Percentiles rank a stretch among this genome's conserved stretches.
Evolutionary conservation across 2,888 invertebrate genomes (phyloP).

Genomic region (Tipula helvola): DNA sequence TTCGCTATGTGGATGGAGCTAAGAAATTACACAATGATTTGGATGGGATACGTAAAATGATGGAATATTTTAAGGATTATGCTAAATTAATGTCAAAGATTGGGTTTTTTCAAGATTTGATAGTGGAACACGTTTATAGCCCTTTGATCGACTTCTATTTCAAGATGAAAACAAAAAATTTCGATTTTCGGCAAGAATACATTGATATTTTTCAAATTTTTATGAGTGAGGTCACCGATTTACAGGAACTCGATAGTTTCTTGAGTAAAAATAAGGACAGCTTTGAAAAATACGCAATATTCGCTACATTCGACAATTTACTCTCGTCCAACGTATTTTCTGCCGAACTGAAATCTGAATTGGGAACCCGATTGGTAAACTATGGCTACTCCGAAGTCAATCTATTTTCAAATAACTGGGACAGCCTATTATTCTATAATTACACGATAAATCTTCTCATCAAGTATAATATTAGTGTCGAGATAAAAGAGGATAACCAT

Average conservation of each 20-base stretch:
- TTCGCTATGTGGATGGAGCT: not conserved
- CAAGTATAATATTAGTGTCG: not conserved
- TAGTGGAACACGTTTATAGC: not conserved
- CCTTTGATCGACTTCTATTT: not conserved
- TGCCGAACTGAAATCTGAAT: not conserved
- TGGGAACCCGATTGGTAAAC: not conserved
- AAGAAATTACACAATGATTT: not conserved
- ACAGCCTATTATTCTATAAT: not conserved
- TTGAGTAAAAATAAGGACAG: not conserved
- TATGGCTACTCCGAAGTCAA: not conserved
- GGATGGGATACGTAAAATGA: not conserved
- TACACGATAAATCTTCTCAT: not conserved
- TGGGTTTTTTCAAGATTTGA: not conserved
- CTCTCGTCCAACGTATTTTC: not conserved
- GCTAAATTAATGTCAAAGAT: not conserved
- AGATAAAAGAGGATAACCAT: not conserved
- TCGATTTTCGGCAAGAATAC: not conserved
- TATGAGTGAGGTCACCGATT: not conserved
- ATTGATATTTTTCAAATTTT: not conserved
- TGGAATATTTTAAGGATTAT: not conserved
- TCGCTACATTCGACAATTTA: not conserved
- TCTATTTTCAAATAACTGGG: not conserved
- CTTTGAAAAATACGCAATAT: not conserved
- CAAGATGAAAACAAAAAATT: not conserved
- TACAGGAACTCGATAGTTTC: not conserved